Base-by-base conservation (phyloP, 2,888 invertebrate species). In the Lasioglossum pauxillum region DNA sequence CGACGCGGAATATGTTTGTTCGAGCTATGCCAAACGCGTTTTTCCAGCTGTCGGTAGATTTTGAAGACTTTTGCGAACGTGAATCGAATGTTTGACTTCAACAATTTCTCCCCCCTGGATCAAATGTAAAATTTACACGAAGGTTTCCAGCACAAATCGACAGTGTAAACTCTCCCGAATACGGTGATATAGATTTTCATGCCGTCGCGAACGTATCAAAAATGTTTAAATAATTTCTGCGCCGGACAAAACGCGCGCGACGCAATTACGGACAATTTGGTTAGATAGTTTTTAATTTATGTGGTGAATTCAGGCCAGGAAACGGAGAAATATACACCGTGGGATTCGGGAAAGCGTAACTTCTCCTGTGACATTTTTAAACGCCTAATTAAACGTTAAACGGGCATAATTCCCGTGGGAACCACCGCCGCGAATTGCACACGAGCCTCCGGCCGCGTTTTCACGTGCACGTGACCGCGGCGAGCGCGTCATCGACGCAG, bases 401-500 rank as follows among this genome's bases (percentile, higher is more conserved):
- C 64, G 64, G 31, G 14, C 16, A 31, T 64, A 31, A 64, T 64
- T 64, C 64, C 64, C 2, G 27, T 64, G 64, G 31, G 64, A 31
- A 64, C 2, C 16, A 7, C 31, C 16, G 27, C 2, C 23, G 23
- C 14, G 60, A 14, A 60, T 60, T 60, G 14, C 14, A 64, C 31
- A 64, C 64, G 27, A 16, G 16, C 64, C 2, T 16, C 31, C 31
- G 31, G 16, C 2, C 23, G 31, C 64, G 16, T 27, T 64, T 27
- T 64, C 16, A 31, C 64, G 64, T 64, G 64, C 31, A 31, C 31
- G 27, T 27, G 60, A 60, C 60, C 27, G 5, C 60, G 27, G 5
- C 27, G 27, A 27, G 23, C n/a, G n/a, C 73, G 60, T 41, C 73
- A 41, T 75, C 44, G 72, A 27, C 78, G 76, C 71, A 80, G 23